phyloP scores from a whole-genome alignment of 2,797 vertebrate species.

The Toxotes lorentzi region DNA sequence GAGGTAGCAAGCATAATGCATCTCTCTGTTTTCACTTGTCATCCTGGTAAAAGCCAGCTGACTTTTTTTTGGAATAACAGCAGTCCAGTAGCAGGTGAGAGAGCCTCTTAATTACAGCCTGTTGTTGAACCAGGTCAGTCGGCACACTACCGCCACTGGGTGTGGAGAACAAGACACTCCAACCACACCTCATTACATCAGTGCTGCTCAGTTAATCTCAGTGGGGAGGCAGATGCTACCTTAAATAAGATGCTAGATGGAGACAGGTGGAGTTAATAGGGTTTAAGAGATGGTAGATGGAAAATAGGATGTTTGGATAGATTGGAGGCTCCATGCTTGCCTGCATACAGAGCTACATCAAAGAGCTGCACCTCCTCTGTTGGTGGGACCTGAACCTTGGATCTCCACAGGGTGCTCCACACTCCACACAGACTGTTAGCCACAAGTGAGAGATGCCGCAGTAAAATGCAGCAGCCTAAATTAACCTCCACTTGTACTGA shows the following conservation, averaged over 20 bases:
- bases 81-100: slow-evolving; percentile 34
- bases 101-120: slow-evolving; percentile 68
- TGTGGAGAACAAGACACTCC: slow-evolving; percentile 40
- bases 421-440: slow-evolving; percentile 14
- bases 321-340: slow-evolving; percentile 3
- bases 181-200: slow-evolving; percentile 64
- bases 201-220: slow-evolving; percentile 53
- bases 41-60: slow-evolving; percentile 49
- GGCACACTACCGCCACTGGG: slow-evolving; percentile 21
- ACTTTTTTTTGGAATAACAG: slow-evolving; percentile 28
- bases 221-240: slow-evolving; percentile 28
- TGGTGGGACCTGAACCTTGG: slow-evolving; percentile 34
- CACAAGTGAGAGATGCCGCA: slow-evolving; percentile 33
- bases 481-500: slow-evolving; percentile 5
- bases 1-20: slow-evolving; percentile 28
- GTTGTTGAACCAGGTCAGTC: slow-evolving; percentile 51
- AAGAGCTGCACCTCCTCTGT: slow-evolving; percentile 41
- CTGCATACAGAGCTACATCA: slow-evolving; percentile 41
- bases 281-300: slow-evolving; percentile 37
- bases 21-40: slow-evolving; percentile 56
- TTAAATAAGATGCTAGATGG: slow-evolving; percentile 43
- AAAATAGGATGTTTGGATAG: slow-evolving; percentile 33
- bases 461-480: slow-evolving; percentile 33
- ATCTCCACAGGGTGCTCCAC: slow-evolving; percentile 53
- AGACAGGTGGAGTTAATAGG: slow-evolving; percentile 39